phyloP scores from a whole-genome alignment of 2,888 invertebrate genomes.

The Alentia gelatinosa region DNA sequence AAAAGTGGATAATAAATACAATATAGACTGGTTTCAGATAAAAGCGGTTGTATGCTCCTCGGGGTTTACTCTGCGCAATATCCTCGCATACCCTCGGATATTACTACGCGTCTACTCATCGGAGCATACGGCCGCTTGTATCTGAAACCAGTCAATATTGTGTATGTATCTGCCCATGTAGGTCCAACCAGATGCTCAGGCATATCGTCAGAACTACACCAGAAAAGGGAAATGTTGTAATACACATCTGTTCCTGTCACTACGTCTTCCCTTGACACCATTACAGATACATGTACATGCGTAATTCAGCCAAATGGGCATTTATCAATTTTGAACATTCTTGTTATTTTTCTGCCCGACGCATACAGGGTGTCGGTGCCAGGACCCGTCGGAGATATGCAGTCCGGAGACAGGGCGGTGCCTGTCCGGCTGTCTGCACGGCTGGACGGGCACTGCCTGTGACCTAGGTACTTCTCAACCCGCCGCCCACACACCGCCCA shows the following conservation, averaged over 20 bases:
- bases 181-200: too few species aligned
- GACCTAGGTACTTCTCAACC: conserved; percentile 69
- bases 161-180: too few species aligned
- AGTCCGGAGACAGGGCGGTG: conserved; percentile 74
- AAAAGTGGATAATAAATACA: too few species aligned
- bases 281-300: background rate
- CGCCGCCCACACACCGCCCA: background rate
- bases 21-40: too few species aligned
- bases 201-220: too few species aligned
- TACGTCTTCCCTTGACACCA: background rate
- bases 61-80: too few species aligned
- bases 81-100: too few species aligned
- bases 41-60: too few species aligned
- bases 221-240: too few species aligned
- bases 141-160: too few species aligned
- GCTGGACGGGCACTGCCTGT: conserved; percentile 75
- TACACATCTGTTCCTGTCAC: background rate
- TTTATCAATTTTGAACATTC: background rate
- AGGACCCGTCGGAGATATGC: conserved; percentile 70
- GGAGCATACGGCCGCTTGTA: too few species aligned
- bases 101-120: too few species aligned
- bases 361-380: conserved; percentile 75
- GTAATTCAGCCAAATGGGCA: background rate
- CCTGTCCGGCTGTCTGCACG: conserved; percentile 70
- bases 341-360: background rate